Evolutionary conservation across 2,888 invertebrate genomes (phyloP).

Genomic region (Metellina segmentata): DNA sequence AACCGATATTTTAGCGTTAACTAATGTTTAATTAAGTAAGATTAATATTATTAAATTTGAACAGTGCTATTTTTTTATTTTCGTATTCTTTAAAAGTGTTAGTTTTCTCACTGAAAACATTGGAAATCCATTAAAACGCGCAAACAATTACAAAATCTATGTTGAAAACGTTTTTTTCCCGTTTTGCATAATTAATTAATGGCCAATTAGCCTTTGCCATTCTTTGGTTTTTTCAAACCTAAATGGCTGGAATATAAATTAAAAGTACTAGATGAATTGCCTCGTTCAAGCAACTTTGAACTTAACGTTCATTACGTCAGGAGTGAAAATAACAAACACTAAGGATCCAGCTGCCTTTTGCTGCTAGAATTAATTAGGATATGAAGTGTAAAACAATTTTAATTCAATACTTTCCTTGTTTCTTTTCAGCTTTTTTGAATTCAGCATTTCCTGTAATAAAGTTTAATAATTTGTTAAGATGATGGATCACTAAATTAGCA

Average conservation of each 20-base stretch:
- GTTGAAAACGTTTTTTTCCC: neutral
- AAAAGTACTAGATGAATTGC: conserved; percentile 37
- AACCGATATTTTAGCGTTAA: conserved; percentile 16
- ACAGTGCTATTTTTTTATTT: neutral
- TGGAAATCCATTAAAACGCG: conserved; percentile 55
- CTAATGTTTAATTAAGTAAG: conserved; percentile 45
- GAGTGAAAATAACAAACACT: conserved; percentile 3
- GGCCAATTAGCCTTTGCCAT: conserved; percentile 38
- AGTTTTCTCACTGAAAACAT: conserved; percentile 39
- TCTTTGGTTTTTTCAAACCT: neutral
- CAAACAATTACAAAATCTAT: conserved; percentile 42
- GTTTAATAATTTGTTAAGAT: conserved; percentile 27
- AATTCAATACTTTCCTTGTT: conserved; percentile 8
- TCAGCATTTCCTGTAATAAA: neutral
- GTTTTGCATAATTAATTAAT: conserved; percentile 43
- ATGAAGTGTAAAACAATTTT: conserved; percentile 52
- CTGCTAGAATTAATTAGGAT: conserved; percentile 34
- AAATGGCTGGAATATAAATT: conserved; percentile 56
- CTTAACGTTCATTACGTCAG: conserved; percentile 19
- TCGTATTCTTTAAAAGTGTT: neutral
- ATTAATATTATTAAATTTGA: conserved; percentile 43
- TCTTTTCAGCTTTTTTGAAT: neutral
- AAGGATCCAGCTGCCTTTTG: neutral
- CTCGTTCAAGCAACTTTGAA: conserved; percentile 33
- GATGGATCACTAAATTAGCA: conserved; percentile 28